Evolutionary conservation across 2,888 invertebrate genomes (phyloP), one percentile per base, ranked within the genome.

Genomic region (Platyscelio sp.): DNA sequence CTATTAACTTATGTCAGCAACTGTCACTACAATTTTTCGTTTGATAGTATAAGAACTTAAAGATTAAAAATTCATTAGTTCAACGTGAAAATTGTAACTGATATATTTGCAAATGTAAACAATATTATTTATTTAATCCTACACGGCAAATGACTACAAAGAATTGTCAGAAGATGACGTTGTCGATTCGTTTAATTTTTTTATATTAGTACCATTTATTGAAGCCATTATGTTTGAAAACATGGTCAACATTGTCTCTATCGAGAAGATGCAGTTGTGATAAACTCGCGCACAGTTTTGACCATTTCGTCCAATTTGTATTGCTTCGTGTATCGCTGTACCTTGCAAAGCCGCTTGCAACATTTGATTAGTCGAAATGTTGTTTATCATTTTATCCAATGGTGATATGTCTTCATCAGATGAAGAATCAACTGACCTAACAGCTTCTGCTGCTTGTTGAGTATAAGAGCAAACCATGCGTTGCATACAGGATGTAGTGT

Each of bases 381-480:
- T 87, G 43, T 93, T 91, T n/a, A 94, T 82, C 84, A 93, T 87
- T 29, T 87, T 91, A 56, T 93, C 92, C 29, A 93, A 86, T 6
- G 92, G 88, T 0, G 93, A 91, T 0, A 86, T 27, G 15, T 89
- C 90, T 1, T 89, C 89, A 29, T 87, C 87, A 0, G 58, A 67
- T 20, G 86, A 86, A 22, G 88, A 87, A 40, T 88, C 87, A 0
- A 89, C 89, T 3, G 89, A 83, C 3, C 86, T 87, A 20, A 91
- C 78, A 0, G 91, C 89, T 24, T 90, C 87, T 0, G 92, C 96
- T 0, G 97, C 96, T 43, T 96, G 95, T 86, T 96, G 96, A 0
- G 97, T 96, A 91, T 97, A 97, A 0, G 96, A 96, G 89, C 96
- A 96, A 33, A 96, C 94, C 4, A 95, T 94, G 72, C 95, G 94